phyloP scores from a whole-genome alignment of 2,113 vertebrate species.

The Scomber colias region DNA sequence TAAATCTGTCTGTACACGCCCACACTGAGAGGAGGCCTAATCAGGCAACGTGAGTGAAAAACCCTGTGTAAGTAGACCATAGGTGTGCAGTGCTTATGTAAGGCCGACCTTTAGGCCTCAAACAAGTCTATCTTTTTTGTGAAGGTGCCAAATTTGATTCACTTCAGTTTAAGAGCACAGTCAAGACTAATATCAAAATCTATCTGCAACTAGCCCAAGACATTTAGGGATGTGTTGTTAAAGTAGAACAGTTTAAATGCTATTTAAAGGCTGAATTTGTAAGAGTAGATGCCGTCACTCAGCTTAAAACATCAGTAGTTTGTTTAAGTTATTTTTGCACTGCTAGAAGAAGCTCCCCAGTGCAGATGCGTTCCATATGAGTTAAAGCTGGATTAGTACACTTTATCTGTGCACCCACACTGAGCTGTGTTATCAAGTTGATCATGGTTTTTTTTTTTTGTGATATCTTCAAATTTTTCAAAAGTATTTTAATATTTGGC shows the following conservation, averaged over 20 bases:
- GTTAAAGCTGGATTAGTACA: background rate
- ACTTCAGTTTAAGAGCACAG: background rate
- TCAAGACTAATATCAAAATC: background rate
- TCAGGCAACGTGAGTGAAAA: too few species aligned
- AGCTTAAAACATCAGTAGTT: conserved; percentile 19
- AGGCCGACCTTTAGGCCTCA: too few species aligned
- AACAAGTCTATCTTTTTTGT: too few species aligned
- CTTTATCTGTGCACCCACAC: background rate
- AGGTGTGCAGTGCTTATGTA: too few species aligned
- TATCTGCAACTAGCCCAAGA: background rate
- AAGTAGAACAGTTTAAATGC: background rate
- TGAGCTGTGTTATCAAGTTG: background rate
- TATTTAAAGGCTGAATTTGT: background rate
- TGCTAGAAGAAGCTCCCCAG: conserved; percentile 4
- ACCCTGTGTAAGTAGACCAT: too few species aligned
- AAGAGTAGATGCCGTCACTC: background rate
- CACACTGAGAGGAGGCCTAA: too few species aligned
- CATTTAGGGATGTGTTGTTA: background rate
- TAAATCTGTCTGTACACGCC: too few species aligned
- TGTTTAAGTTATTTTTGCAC: conserved; percentile 22
- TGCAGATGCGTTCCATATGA: conserved; percentile 15
- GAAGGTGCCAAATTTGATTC: too few species aligned
- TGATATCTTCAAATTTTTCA: conserved; percentile 13
- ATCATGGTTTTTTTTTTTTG: background rate
- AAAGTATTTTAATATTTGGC: conserved; percentile 6